Base-by-base conservation (phyloP, 2,113 vertebrate genomes). In the Vulpes vulpes region DNA sequence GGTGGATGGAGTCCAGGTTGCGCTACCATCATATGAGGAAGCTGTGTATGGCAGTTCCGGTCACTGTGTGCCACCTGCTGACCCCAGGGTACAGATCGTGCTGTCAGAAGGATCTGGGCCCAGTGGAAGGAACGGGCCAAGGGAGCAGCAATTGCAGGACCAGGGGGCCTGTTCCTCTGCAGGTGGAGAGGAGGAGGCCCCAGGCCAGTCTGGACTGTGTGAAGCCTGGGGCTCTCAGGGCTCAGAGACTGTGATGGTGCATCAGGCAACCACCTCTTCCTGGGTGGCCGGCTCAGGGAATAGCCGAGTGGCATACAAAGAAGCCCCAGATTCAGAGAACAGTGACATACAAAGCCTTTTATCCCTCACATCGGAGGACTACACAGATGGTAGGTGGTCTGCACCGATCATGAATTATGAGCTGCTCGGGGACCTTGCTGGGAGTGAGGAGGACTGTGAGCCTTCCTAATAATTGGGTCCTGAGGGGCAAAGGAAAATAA, bases 281-380 rank as follows among this genome's bases (percentile, higher is more conserved):
- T 99, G 99, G 99, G 99, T 99, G 92, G 98, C 99, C 81, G 99
- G 99, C 97, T 99, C 99, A 98, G 98, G 99, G 98, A 71, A 98
- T 98, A 87, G 99, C 98, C 95, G 97, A 97, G 95, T 98, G 97
- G 74, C 96, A 96, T 97, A 99, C 98, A 98, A 99, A 99, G 98
- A 99, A 97, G 96, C 99, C n/a, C 98, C 99, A 96, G 99, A 99
- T 98, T 99, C 99, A 25, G 99, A 99, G 98, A 99, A 98, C 98
- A 99, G 99, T 91, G 99, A 99, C 98, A 99, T 99, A 98, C 99
- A 99, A 98, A 99, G 99, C 98, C 99, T 99, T 98, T 99, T 99
- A 95, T 99, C 99, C 23, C 99, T 99, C 96, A 99, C 99, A 78
- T 99, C 99, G 74, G 99, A 99, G 97, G 99, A 99, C 27, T 99